Conservation (phyloP, 1,140 invertebrate genomes). For the Pseudomyrmex gracilis region DNA sequence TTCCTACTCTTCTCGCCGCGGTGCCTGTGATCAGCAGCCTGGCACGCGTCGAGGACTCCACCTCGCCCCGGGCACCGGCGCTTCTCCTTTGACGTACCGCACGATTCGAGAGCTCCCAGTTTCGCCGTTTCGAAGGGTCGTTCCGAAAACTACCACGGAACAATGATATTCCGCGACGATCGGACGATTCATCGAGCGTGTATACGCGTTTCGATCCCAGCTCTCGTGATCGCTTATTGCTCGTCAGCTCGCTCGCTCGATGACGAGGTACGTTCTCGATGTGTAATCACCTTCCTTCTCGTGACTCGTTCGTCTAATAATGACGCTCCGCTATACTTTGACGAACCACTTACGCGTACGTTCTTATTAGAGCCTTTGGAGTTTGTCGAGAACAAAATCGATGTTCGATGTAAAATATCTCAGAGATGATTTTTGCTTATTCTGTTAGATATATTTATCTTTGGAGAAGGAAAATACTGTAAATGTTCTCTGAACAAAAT, state of each 20-base stretch:
- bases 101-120: slow-evolving; percentile 71
- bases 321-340: slow-evolving; percentile 39
- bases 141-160: slow-evolving; percentile 69
- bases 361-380: slow-evolving; percentile 28
- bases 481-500: background rate
- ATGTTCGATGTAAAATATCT: background rate
- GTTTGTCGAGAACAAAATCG: slow-evolving; percentile 2
- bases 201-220: slow-evolving; percentile 15
- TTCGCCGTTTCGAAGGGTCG: slow-evolving; percentile 69
- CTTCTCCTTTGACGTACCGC: slow-evolving; percentile 82
- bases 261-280: slow-evolving; percentile 36
- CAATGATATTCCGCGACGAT: slow-evolving; percentile 70
- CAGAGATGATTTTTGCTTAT: background rate
- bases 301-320: slow-evolving; percentile 24
- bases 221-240: slow-evolving; percentile 44
- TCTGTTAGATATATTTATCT: slow-evolving; percentile 50
- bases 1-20: slow-evolving; percentile 70
- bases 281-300: slow-evolving; percentile 12
- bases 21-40: slow-evolving; percentile 83
- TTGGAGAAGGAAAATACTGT: slow-evolving; percentile 63
- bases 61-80: slow-evolving; percentile 82
- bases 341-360: slow-evolving; percentile 28
- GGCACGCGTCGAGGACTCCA: slow-evolving; percentile 83
- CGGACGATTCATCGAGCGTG: slow-evolving; percentile 58
- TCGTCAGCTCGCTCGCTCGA: slow-evolving; percentile 16